Conservation (phyloP, 2,888 invertebrate species). For the Phoenoteleia sp. region DNA sequence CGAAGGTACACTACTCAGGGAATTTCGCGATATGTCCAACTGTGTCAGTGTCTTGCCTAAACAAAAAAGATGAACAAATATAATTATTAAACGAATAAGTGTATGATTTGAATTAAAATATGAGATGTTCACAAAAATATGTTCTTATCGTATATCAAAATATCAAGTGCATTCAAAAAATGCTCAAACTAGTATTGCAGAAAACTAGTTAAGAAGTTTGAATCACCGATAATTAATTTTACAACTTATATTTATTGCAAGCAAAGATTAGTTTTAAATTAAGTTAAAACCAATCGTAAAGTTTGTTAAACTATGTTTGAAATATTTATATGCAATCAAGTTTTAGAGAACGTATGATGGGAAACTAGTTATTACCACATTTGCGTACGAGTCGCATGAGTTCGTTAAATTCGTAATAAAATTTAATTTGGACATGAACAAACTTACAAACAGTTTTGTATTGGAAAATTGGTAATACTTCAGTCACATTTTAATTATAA, state of each 20-base stretch:
- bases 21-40: constrained; percentile 95
- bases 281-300: neutral
- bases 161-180: too few species aligned
- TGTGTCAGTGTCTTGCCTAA: constrained; percentile 95
- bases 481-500: too few species aligned
- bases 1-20: constrained; percentile 93
- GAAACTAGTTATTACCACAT: constrained; percentile 16
- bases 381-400: too few species aligned
- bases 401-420: neutral
- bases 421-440: neutral
- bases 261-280: constrained; percentile 3
- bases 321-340: constrained; percentile 4
- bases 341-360: neutral
- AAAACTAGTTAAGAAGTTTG: too few species aligned
- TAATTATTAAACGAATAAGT: neutral
- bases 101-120: neutral
- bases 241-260: too few species aligned
- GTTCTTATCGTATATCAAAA: too few species aligned
- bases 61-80: too few species aligned
- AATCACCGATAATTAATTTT: too few species aligned
- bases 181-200: too few species aligned
- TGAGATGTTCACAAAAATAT: too few species aligned
- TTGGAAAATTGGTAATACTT: too few species aligned
- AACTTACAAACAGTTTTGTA: neutral
- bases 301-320: neutral